Evolutionary conservation across 2,797 vertebrate genomes (phyloP).

Genomic region (Helostoma temminkii): DNA sequence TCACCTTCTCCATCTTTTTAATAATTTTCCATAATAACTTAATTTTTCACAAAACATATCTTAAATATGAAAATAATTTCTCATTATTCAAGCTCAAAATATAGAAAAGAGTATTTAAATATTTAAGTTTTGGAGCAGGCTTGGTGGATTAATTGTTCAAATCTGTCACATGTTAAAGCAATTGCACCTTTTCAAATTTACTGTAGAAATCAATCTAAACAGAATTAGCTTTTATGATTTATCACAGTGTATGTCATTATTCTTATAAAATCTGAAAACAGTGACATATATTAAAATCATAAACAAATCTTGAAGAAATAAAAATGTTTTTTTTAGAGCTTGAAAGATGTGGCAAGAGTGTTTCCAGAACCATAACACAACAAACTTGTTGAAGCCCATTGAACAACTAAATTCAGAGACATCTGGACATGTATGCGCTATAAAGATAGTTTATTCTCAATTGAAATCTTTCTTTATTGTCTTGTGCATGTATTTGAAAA

Average conservation of each 20-base stretch:
- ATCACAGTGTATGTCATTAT: too few relatives aligned
- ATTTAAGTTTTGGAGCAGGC: neutral
- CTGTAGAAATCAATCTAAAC: neutral
- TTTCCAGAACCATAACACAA: too few relatives aligned
- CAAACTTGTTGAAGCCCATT: too few relatives aligned
- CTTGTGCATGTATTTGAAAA: too few relatives aligned
- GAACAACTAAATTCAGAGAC: too few relatives aligned
- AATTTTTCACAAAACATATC: neutral
- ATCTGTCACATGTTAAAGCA: neutral
- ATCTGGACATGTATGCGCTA: too few relatives aligned
- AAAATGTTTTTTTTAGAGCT: too few relatives aligned
- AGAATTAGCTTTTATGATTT: neutral
- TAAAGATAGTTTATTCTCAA: too few relatives aligned
- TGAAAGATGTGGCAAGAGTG: too few relatives aligned
- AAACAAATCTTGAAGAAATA: neutral
- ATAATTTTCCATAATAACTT: neutral
- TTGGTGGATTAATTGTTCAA: neutral
- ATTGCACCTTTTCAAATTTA: too few relatives aligned
- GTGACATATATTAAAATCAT: neutral
- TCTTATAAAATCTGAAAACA: too few relatives aligned
- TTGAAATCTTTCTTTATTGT: too few relatives aligned
- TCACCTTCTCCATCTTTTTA: neutral
- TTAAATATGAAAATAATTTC: neutral
- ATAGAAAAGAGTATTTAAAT: neutral
- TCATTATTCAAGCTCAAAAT: neutral